Percentiles rank a stretch among this genome's conserved stretches.
These are phyloP conservation scores for Camponotus floridanus DNA, from an alignment of 1,140 invertebrate genomes.

Conservation along the genomic window DNA sequence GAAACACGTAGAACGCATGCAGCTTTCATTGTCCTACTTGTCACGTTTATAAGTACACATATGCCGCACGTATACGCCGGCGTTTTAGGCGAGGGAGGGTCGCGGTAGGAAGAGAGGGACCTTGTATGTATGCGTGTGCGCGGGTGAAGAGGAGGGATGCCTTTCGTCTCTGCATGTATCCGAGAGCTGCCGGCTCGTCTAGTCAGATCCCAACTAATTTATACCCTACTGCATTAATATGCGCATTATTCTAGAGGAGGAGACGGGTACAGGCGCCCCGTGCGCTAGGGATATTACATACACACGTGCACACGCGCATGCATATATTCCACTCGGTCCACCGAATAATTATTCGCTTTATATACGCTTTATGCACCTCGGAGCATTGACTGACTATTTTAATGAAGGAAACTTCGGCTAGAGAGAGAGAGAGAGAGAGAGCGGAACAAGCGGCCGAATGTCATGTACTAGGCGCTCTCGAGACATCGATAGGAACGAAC, in stretches of 20 bases:
- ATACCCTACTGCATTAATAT: slow-evolving; percentile 68
- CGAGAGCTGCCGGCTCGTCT: slow-evolving; percentile 55
- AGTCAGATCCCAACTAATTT: slow-evolving; percentile 70
- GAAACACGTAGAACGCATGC: slow-evolving; percentile 67
- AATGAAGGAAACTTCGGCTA: slow-evolving; percentile 53
- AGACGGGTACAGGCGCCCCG: slow-evolving; percentile 43
- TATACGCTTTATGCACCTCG: slow-evolving; percentile 60
- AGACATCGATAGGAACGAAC: slow-evolving; percentile 39
- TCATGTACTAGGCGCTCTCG: slow-evolving; percentile 29
- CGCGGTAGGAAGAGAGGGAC: too few species aligned
- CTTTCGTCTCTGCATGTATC: slow-evolving; percentile 41
- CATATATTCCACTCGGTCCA: slow-evolving; percentile 56
- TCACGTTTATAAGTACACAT: slow-evolving; percentile 73
- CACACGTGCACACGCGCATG: slow-evolving; percentile 13
- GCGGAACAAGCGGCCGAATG: background rate
- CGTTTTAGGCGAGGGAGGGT: background rate
- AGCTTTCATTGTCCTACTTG: slow-evolving; percentile 73
- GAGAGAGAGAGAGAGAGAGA: slow-evolving; percentile 29
- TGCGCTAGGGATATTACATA: slow-evolving; percentile 37
- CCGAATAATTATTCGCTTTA: slow-evolving; percentile 69
- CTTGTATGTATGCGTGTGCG: background rate
- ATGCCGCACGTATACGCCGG: slow-evolving; percentile 36
- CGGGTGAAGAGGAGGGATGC: slow-evolving; percentile 21
- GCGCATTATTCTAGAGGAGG: slow-evolving; percentile 67
- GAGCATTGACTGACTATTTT: slow-evolving; percentile 64